These are phyloP conservation scores for Cephalophus harveyi DNA, from an alignment of 2,113 vertebrate genomes.

Conservation along the genomic window DNA sequence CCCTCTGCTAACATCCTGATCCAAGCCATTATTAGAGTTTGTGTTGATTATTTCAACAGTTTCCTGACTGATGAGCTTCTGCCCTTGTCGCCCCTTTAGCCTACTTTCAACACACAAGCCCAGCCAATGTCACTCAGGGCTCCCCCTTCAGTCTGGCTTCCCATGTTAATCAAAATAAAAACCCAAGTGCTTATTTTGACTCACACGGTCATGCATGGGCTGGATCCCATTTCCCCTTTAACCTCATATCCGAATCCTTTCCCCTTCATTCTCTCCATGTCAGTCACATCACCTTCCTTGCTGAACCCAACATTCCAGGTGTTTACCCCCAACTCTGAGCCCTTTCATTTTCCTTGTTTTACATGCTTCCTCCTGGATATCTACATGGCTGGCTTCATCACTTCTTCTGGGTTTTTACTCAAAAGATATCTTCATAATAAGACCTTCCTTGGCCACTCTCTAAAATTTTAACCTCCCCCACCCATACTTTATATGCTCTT, in stretches of 20 bases:
- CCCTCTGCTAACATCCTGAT: not conserved
- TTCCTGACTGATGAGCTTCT: not conserved
- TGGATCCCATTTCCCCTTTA: not conserved
- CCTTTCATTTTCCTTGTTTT: not conserved
- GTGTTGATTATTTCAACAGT: not conserved
- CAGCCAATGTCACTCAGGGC: not conserved
- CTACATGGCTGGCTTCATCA: not conserved
- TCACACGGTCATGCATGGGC: not conserved
- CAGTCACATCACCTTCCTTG: not conserved
- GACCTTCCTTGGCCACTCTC: not conserved
- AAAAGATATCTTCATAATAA: not conserved
- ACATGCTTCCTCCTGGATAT: not conserved
- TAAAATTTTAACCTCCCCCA: not conserved
- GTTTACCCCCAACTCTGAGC: not conserved
- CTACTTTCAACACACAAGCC: not conserved
- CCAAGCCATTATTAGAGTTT: not conserved
- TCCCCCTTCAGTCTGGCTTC: too few relatives aligned
- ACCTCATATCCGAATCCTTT: not conserved
- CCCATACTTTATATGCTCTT: not conserved
- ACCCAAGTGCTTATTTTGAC: not conserved
- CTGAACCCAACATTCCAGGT: not conserved
- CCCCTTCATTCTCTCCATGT: not conserved
- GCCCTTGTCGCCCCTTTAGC: not conserved
- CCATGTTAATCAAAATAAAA: not conserved
- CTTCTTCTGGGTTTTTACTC: not conserved